Percentiles rank a stretch among this genome's conserved stretches.
These are phyloP conservation scores for Phrynosoma blainvillii DNA, from an alignment of 2,113 vertebrate genomes.

Conservation along the genomic window DNA sequence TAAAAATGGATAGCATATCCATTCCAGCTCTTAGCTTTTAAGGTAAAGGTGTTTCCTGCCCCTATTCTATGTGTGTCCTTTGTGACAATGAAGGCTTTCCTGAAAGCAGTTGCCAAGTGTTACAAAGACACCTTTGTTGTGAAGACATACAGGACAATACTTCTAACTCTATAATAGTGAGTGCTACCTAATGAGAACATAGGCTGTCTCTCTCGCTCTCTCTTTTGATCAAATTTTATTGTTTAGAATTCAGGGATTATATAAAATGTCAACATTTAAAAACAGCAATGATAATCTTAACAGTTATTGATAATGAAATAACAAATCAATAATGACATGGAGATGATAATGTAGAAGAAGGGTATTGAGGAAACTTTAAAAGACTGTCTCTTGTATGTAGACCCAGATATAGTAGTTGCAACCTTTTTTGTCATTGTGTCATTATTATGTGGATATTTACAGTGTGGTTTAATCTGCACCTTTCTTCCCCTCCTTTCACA, in stretches of 20 bases:
- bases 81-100: neutral
- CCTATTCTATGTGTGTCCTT: too few relatives aligned
- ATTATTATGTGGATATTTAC: slow-evolving; percentile 27
- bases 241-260: too few relatives aligned
- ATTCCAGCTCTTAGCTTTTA: neutral
- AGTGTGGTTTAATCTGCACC: neutral
- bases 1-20: neutral
- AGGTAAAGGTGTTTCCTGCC: neutral
- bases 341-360: too few relatives aligned
- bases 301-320: too few relatives aligned
- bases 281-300: too few relatives aligned
- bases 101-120: neutral
- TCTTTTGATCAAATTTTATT: too few relatives aligned
- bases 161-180: neutral
- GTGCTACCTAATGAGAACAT: neutral
- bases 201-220: neutral
- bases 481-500: neutral
- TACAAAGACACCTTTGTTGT: neutral
- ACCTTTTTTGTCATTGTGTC: neutral
- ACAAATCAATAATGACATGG: too few relatives aligned
- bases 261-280: too few relatives aligned
- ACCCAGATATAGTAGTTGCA: neutral
- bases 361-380: too few relatives aligned
- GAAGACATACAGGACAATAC: neutral
- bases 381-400: neutral